These are phyloP conservation scores for Nymphalis polychloros DNA, from an alignment of 2,888 invertebrate genomes.

Conservation along the genomic window DNA sequence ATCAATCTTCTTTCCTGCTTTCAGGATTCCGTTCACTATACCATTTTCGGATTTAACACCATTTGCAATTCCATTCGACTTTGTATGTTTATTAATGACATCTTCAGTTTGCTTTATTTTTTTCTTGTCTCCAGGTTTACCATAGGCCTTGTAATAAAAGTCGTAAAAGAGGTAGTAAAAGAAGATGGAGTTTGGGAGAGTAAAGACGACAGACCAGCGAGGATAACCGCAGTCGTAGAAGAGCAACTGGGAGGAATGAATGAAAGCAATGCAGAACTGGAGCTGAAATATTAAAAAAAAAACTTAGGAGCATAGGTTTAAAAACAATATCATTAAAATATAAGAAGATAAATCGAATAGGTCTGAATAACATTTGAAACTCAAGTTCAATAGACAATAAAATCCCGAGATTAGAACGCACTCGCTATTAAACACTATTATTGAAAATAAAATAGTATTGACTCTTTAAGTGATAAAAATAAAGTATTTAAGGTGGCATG, in stretches of 20 bases:
- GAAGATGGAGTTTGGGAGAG: conserved; percentile 94
- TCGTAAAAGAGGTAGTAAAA: conserved; percentile 96
- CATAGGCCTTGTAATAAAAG: conserved; percentile 92
- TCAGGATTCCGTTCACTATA: conserved; percentile 34
- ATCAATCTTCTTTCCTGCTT: conserved; percentile 39
- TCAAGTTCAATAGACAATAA: no score
- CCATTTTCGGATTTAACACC: conserved; percentile 42
- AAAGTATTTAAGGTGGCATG: no score
- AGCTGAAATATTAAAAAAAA: conserved; percentile 81
- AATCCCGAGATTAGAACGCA: no score
- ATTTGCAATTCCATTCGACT: conserved; percentile 47
- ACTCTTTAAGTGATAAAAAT: no score
- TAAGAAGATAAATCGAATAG: no score
- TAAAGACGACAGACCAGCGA: conserved; percentile 89
- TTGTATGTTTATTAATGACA: conserved; percentile 41
- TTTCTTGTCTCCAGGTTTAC: conserved; percentile 59
- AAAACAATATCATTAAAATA: no score
- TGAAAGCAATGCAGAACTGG: conserved; percentile 93
- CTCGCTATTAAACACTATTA: no score
- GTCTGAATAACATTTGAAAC: no score
- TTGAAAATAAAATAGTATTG: no score
- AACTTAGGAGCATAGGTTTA: neutral
- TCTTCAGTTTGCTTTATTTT: conserved; percentile 32
- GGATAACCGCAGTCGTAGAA: conserved; percentile 95
- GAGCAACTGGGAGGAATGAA: conserved; percentile 92